Conservation (phyloP, 2,113 vertebrate genomes). For the Menura novaehollandiae region DNA sequence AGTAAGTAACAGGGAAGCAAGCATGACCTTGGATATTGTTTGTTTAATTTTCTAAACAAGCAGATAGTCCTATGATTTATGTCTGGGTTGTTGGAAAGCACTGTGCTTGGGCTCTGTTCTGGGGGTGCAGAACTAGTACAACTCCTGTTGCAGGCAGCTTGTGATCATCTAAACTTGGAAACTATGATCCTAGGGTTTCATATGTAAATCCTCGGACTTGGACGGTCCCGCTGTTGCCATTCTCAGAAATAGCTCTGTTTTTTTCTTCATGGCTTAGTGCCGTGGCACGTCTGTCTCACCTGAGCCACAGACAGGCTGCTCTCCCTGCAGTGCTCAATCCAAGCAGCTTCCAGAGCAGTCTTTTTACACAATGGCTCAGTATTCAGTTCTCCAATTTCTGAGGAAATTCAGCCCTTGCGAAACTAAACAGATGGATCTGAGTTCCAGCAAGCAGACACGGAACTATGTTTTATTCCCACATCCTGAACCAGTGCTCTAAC, state of each 20-base stretch:
- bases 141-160: accelerated
- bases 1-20: not conserved
- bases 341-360: not conserved
- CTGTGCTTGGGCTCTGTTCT: not conserved
- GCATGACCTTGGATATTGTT: not conserved
- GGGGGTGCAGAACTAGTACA: not conserved
- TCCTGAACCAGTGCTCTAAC: not conserved
- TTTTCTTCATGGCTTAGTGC: not conserved
- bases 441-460: not conserved
- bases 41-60: not conserved
- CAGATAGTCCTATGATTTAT: not conserved
- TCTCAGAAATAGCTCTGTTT: not conserved
- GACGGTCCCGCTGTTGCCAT: not conserved
- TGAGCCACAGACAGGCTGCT: not conserved
- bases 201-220: not conserved
- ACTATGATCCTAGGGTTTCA: not conserved
- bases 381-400: not conserved
- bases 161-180: not conserved
- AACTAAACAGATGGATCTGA: not conserved
- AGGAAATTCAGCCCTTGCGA: not conserved
- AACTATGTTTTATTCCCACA: conserved; percentile 8
- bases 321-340: not conserved
- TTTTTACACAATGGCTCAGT: not conserved
- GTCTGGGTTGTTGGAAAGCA: not conserved
- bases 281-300: accelerated